Evolutionary conservation across 2,888 invertebrate genomes (phyloP), one percentile per base, ranked within the genome.

Genomic region (Drosophila quasianomalipes): DNA sequence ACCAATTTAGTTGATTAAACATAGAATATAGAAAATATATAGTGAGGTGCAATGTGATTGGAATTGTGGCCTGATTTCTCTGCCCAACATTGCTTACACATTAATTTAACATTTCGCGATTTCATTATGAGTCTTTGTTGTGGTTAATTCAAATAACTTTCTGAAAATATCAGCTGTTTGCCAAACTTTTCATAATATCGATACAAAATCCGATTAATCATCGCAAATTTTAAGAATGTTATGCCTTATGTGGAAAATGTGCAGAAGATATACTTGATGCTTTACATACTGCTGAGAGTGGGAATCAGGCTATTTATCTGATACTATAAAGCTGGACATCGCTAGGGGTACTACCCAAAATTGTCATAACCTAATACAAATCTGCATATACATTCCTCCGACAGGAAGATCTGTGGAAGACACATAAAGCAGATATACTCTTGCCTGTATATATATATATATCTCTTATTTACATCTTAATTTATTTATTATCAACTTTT

Each of bases 201-300:
- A 16, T 47, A 16, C 4, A 26, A 26, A 4, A 26, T 1, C 3
- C 14, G 4, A 16, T 26, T 47, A 16, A 16, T 16, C 16, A 26
- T 47, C 4, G 7, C 7, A 22, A 14, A 7, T 22, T 7, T 22
- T 22, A 22, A 44, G 7, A 22, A 47, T 41, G 22, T 14, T 47
- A 7, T 14, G 0, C 22, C 1, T 7, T 22, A 7, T 22, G 6
- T 47, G n/a, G n/a, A n/a, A n/a, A n/a, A 7, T 22, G 6, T 47
- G n/a, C 12, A 12, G 12, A 2, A 0, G 2, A 12, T 10, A 22
- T 2, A n/a, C n/a, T n/a, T n/a, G n/a, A n/a, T n/a, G n/a, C 10
- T n/a, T 41, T 2, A 12, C 4, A 4, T 44, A 16, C 6, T 2
- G 37, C 5, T 37, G 16, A 6, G 6, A 37, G 6, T 19, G 37